Percentiles rank a stretch among this genome's conserved stretches.
These are phyloP conservation scores for Patella caerulea DNA, from an alignment of 2,888 invertebrate genomes.

Conservation along the genomic window DNA sequence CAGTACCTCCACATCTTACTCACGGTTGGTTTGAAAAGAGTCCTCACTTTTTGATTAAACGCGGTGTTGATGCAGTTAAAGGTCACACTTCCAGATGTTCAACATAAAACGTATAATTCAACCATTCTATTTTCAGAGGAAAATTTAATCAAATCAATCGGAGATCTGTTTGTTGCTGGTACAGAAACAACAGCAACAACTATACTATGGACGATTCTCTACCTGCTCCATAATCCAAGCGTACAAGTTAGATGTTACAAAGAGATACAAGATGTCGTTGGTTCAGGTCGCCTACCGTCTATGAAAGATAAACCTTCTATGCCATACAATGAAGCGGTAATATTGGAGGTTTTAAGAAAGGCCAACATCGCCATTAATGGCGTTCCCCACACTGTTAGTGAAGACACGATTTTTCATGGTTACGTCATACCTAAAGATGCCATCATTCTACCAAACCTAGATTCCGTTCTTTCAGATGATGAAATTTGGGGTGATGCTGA, in stretches of 20 bases:
- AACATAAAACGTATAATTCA: too few species aligned
- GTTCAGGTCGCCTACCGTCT: constrained; percentile 42
- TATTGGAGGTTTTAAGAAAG: constrained; percentile 55
- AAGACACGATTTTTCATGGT: constrained; percentile 52
- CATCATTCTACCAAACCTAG: constrained; percentile 46
- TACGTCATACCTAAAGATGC: constrained; percentile 59
- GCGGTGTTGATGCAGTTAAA: too few species aligned
- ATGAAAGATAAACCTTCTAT: constrained; percentile 41
- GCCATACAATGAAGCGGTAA: constrained; percentile 55
- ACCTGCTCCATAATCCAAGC: constrained; percentile 84
- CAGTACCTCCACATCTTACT: too few species aligned
- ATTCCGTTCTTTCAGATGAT: constrained; percentile 49
- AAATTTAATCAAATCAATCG: constrained; percentile 30
- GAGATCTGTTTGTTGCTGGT: constrained; percentile 55
- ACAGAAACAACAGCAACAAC: constrained; percentile 86
- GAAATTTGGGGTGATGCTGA: constrained; percentile 46
- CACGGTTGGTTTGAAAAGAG: too few species aligned
- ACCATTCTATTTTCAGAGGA: too few species aligned
- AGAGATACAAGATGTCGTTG: constrained; percentile 64
- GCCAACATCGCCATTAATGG: constrained; percentile 50
- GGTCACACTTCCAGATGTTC: too few species aligned
- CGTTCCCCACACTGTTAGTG: constrained; percentile 43
- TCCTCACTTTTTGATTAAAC: too few species aligned
- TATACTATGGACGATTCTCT: constrained; percentile 86
- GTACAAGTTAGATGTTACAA: constrained; percentile 55